phyloP scores from a whole-genome alignment of 2,113 vertebrate genomes.

The Calidris pygmaea region DNA sequence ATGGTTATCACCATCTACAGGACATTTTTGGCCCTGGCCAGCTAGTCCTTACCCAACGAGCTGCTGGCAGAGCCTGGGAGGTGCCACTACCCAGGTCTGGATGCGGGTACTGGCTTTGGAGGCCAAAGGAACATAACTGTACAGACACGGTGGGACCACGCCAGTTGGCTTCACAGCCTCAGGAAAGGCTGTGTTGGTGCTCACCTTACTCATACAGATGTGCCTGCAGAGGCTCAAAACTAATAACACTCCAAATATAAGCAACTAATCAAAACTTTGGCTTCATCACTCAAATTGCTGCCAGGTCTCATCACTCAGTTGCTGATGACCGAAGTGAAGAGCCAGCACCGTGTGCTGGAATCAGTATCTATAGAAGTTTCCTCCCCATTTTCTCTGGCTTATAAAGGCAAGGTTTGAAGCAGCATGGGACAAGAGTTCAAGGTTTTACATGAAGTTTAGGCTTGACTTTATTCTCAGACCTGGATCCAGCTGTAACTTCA shows the following conservation, averaged over 20 bases:
- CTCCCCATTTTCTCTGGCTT: background rate
- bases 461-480: background rate
- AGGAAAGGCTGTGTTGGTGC: background rate
- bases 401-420: background rate
- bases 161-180: background rate
- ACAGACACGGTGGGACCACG: accelerated
- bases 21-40: background rate
- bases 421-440: background rate
- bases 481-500: background rate
- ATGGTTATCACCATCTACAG: background rate
- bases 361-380: background rate
- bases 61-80: background rate
- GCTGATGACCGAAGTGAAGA: background rate
- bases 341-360: background rate
- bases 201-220: too few relatives aligned
- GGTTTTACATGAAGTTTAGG: background rate
- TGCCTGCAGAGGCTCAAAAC: background rate
- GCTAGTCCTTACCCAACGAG: background rate
- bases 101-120: background rate
- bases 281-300: background rate
- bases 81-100: background rate
- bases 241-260: background rate
- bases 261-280: background rate
- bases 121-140: background rate
- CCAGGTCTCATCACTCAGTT: background rate